Conservation (phyloP, 2,888 invertebrate genomes). For the Agrochola macilenta region DNA sequence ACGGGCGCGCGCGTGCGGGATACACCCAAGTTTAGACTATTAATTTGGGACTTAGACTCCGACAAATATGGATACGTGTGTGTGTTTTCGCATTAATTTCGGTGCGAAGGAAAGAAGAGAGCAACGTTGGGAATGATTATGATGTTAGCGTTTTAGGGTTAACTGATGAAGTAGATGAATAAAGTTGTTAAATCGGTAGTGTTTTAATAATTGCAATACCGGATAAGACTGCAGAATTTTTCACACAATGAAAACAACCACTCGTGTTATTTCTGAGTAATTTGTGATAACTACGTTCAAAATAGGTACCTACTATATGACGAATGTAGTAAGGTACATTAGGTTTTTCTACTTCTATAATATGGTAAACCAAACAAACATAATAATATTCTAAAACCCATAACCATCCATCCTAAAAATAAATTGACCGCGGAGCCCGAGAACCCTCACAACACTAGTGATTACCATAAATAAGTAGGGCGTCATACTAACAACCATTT, state of each 20-base stretch:
- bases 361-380: conserved; percentile 31
- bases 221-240: background rate
- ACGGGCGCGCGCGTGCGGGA: conserved; percentile 78
- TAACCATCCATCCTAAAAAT: conserved; percentile 64
- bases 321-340: too few relatives aligned
- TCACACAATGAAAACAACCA: background rate
- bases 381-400: conserved; percentile 44
- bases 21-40: conserved; percentile 88
- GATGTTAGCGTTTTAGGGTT: conserved; percentile 1
- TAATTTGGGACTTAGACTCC: conserved; percentile 87
- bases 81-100: conserved; percentile 69
- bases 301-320: background rate
- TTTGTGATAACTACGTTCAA: background rate
- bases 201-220: background rate
- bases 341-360: background rate
- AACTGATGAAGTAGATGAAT: background rate
- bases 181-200: background rate
- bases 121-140: conserved; percentile 7
- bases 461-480: conserved; percentile 82
- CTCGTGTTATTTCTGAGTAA: background rate
- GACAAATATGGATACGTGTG: conserved; percentile 82
- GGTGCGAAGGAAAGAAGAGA: conserved; percentile 39
- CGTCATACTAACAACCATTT: conserved; percentile 73
- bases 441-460: conserved; percentile 67
- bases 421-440: conserved; percentile 62